Conservation (phyloP, 2,113 vertebrate species). For the Saccopteryx leptura region DNA sequence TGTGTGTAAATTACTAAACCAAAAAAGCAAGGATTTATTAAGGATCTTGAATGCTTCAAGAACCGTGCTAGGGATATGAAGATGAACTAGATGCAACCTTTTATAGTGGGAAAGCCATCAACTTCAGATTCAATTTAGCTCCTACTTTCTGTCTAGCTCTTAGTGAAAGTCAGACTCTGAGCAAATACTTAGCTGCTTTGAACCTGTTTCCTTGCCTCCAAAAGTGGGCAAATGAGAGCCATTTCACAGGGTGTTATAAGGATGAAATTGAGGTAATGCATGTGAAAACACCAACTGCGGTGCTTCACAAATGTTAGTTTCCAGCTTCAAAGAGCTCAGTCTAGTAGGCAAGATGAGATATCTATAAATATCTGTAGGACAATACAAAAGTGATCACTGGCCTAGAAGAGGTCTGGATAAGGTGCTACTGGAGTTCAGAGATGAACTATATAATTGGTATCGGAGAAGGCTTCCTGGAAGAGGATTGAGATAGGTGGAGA, state of each 20-base stretch:
- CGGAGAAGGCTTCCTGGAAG: neutral
- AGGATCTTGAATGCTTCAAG: neutral
- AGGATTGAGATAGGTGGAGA: neutral
- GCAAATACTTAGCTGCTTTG: neutral
- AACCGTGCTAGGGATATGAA: neutral
- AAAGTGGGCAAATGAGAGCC: neutral
- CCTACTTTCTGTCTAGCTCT: neutral
- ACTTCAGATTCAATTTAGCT: constrained; percentile 24
- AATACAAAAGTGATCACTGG: neutral
- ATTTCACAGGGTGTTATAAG: neutral
- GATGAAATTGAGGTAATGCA: neutral
- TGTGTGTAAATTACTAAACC: neutral
- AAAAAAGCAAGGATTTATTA: neutral
- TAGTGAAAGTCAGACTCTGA: neutral
- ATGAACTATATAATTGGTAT: neutral
- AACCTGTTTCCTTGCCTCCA: neutral
- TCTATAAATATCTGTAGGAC: constrained; percentile 50
- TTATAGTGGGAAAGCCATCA: neutral
- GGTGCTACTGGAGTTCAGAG: neutral
- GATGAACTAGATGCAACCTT: constrained; percentile 18
- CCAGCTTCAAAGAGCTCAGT: constrained; percentile 19
- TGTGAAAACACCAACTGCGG: constrained; percentile 26
- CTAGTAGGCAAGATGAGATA: neutral
- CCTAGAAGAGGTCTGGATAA: neutral
- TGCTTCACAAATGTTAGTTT: constrained; percentile 28